Evolutionary conservation across 2,888 invertebrate genomes (phyloP), one percentile per base, ranked within the genome.

Genomic region (Dryobotodes eremita): DNA sequence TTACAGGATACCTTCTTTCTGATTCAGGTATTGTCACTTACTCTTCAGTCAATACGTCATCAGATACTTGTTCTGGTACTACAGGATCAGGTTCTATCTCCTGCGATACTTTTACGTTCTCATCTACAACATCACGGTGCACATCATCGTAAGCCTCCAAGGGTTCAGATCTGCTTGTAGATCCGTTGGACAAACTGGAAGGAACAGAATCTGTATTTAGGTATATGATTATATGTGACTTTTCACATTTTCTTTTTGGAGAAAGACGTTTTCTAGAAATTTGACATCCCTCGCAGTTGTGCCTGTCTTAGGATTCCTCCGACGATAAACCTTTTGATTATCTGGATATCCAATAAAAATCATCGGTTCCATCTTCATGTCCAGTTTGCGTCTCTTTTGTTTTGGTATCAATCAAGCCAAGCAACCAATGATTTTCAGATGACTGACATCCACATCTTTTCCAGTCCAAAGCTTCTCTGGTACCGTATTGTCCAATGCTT

Each of bases 251-350:
- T 36, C 5, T 5, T 36, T 36, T 36, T 36, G 2, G 5, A 36
- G 5, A 5, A 36, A 5, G 5, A 5, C 2, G 3, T 2, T 36
- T 36, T 36, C 3, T 5, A 36, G 36, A 36, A 36, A 36, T 36
- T 36, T 5, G 36, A 36, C 36, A 36, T 57, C 57, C 10, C 57
- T 57, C n/a, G 57, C 57, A 57, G 57, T n/a, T 4, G 57, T 23
- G n/a, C 57, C 57, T n/a, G n/a, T 57, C 57, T 57, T 57, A 57
- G 57, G 57, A 57, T 57, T n/a, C n/a, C n/a, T 57, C n/a, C n/a
- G n/a, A 57, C 57, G n/a, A 57, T 57, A 57, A 57, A n/a, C n/a
- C n/a, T 57, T 57, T n/a, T 13, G 57, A 57, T 57, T 57, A 57
- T n/a, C 57, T 13, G n/a, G 57, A 57, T 57, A 57, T 57, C 57